Evolutionary conservation across 2,797 vertebrate genomes (phyloP).

Genomic region (Mycteria americana): DNA sequence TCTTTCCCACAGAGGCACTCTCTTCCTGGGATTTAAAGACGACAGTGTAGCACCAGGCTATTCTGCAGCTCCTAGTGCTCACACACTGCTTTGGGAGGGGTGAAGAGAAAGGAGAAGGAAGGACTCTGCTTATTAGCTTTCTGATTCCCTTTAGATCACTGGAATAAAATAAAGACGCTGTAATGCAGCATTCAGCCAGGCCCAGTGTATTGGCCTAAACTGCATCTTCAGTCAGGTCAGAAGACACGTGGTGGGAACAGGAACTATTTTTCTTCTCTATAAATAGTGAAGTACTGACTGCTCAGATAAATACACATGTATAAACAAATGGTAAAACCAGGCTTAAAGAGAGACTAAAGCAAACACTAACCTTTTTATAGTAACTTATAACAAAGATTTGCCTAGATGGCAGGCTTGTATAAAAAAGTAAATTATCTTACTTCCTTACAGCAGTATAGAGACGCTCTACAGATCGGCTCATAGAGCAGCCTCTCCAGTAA

Average conservation of each 20-base stretch:
- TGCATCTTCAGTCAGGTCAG: neutral
- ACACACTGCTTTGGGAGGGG: neutral
- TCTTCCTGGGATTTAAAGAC: neutral
- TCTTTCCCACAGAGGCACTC: neutral
- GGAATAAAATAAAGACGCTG: neutral
- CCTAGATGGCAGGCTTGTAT: conserved; percentile 67
- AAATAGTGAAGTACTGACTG: neutral
- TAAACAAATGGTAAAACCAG: neutral
- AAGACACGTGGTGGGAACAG: neutral
- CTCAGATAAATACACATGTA: neutral
- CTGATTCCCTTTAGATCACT: neutral
- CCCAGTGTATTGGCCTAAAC: neutral
- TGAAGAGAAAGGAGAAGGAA: neutral
- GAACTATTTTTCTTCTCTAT: neutral
- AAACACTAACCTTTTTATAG: conserved; percentile 34
- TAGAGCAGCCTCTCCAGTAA: neutral
- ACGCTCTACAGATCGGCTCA: neutral
- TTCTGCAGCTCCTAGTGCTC: neutral
- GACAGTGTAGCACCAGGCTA: neutral
- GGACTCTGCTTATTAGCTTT: neutral
- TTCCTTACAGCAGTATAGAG: neutral
- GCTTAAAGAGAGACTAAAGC: neutral
- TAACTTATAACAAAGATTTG: conserved; percentile 42
- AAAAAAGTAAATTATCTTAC: conserved; percentile 47
- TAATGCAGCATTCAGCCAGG: neutral